phyloP scores from a whole-genome alignment of 2,113 vertebrate genomes.

The Mormyrus lacerda region DNA sequence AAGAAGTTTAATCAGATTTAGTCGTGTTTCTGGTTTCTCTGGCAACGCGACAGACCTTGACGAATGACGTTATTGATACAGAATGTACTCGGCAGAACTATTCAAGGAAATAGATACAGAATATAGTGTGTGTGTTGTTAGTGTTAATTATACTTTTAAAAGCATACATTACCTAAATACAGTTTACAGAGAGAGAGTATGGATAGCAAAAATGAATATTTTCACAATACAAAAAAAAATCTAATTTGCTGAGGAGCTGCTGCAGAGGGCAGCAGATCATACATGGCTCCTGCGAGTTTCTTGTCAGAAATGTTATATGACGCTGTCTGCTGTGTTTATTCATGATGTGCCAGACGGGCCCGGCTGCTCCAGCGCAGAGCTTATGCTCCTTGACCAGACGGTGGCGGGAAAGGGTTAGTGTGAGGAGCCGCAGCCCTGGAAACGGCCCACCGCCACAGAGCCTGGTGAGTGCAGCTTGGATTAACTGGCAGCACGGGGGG shows the following conservation, averaged over 20 bases:
- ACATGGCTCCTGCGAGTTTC: neutral
- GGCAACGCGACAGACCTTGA: neutral
- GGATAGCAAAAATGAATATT: neutral
- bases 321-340: neutral
- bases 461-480: neutral
- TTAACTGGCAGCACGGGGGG: neutral
- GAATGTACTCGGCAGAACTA: neutral
- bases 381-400: neutral
- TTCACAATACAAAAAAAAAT: neutral
- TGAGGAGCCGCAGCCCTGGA: neutral
- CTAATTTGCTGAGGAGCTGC: neutral
- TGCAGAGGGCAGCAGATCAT: neutral
- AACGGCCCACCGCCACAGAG: neutral
- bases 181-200: neutral
- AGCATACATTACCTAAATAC: neutral
- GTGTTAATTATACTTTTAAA: neutral
- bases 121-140: neutral
- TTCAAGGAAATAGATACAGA: neutral
- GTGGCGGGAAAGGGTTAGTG: neutral
- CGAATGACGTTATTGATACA: neutral
- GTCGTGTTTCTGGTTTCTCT: neutral
- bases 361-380: neutral
- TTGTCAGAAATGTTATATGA: neutral
- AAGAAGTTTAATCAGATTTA: neutral
- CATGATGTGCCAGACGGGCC: neutral